phyloP scores from a whole-genome alignment of 2,797 vertebrate species.

The Nannoperca australis region DNA sequence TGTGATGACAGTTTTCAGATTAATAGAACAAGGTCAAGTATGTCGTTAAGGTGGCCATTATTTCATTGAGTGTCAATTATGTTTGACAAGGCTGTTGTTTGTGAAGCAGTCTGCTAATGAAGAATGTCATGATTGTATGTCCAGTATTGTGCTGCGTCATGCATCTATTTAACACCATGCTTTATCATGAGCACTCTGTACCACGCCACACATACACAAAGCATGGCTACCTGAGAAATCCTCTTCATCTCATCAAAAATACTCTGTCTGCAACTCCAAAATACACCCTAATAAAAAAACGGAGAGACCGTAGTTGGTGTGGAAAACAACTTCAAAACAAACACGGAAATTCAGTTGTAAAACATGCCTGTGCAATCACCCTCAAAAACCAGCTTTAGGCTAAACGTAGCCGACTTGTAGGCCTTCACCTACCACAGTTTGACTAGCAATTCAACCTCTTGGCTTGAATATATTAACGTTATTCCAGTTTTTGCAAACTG shows the following conservation, averaged over 20 bases:
- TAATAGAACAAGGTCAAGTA: not conserved
- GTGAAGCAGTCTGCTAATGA: constrained; percentile 1
- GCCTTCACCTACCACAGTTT: not conserved
- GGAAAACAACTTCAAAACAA: constrained; percentile 48
- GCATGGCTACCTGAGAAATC: constrained; percentile 92
- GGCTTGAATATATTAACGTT: constrained; percentile 15
- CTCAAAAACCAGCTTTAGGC: not conserved
- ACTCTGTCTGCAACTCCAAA: constrained; percentile 99
- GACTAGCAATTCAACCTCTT: constrained; percentile 7
- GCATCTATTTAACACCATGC: constrained; percentile 67
- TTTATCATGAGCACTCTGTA: not conserved
- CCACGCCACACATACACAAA: constrained; percentile 49
- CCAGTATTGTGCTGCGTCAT: constrained; percentile 46
- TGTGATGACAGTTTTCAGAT: not conserved
- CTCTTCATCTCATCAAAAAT: constrained; percentile 99
- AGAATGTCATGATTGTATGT: not conserved
- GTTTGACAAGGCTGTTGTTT: not conserved
- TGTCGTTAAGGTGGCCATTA: not conserved
- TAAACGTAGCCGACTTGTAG: not conserved
- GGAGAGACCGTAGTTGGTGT: constrained; percentile 66
- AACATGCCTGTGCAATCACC: constrained; percentile 4
- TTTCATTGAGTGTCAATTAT: not conserved
- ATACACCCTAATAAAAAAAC: constrained; percentile 89
- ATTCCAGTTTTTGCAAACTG: constrained; percentile 34
- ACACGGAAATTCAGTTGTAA: constrained; percentile 1